Evolutionary conservation across 2,888 invertebrate species (phyloP), one percentile per base, ranked within the genome.

Genomic region (Thysanoteuthis rhombus): DNA sequence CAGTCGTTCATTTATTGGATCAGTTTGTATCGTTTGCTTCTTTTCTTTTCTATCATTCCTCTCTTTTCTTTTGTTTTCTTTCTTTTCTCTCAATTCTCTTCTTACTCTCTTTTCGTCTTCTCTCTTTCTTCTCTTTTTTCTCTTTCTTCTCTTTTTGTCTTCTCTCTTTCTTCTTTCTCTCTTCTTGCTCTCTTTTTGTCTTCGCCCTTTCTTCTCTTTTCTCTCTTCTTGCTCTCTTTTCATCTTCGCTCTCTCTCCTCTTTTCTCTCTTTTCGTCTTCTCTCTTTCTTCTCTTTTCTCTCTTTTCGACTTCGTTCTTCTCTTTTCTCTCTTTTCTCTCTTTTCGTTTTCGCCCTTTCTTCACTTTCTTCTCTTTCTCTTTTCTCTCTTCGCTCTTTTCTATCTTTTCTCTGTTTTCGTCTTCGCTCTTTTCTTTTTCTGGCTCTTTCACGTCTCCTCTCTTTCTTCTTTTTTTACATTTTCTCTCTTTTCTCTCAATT

Each of bases 91-190:
- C n/a, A n/a, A n/a, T n/a, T n/a, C n/a, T n/a, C n/a, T n/a, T n/a
- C n/a, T n/a, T 1, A 28, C 58, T 19, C 58, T 58, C 58, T 58
- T 19, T 52, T 19, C 19, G 12, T 12, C 4, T 3, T n/a, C 32
- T 5, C 6, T 32, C 3, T 6, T 6, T 32, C 12, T 8, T 32
- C 1, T 1, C 4, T 32, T 0, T 58, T 32, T 32, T 0, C 32
- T 32, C 12, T 12, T 28, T 32, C 32, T 8, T 58, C 58, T 10
- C 5, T 32, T 12, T 12, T 1, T 32, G 8, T 32, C 12, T 32
- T 12, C 58, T 32, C 28, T 58, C 58, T 58, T 8, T 32, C 32
- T 1, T 52, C 52, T 52, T 28, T 52, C 52, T 52, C 22, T 25
- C 5, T 58, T 4, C 28, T 6, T 58, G 8, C 32, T n/a, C n/a